Percentiles rank a stretch among this genome's conserved stretches.
These are phyloP conservation scores for Rallus limicola DNA, from an alignment of 2,113 vertebrate genomes.

Conservation along the genomic window DNA sequence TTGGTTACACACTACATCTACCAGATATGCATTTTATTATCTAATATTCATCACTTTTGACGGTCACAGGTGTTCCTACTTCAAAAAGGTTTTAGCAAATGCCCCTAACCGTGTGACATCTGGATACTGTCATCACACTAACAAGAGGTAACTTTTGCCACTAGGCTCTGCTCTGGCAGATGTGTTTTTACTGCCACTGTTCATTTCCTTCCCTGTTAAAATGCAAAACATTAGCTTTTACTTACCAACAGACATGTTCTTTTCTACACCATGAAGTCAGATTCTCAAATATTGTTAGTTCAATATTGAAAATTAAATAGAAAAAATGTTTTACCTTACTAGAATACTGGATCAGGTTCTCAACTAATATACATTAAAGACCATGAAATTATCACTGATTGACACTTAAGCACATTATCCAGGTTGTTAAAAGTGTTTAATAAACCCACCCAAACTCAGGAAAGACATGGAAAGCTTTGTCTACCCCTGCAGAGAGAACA, in stretches of 20 bases:
- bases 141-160: conserved; percentile 57
- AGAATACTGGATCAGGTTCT: neutral
- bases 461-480: neutral
- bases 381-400: neutral
- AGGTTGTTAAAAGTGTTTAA: neutral
- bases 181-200: conserved; percentile 44
- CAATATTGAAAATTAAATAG: neutral
- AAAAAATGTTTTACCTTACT: neutral
- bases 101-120: conserved; percentile 63
- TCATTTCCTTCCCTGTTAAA: conserved; percentile 42
- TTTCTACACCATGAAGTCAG: neutral
- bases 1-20: neutral
- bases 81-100: conserved; percentile 53
- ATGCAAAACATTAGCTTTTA: conserved; percentile 20
- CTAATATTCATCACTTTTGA: conserved; percentile 34
- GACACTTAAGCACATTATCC: neutral
- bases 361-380: neutral
- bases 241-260: neutral
- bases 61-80: conserved; percentile 20
- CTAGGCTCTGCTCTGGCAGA: conserved; percentile 33
- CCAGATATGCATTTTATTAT: neutral
- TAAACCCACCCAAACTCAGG: neutral
- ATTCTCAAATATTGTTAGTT: neutral
- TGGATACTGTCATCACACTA: conserved; percentile 49
- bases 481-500: neutral